Evolutionary conservation across 2,797 vertebrate species (phyloP).

Genomic region (Rhinella marina): DNA sequence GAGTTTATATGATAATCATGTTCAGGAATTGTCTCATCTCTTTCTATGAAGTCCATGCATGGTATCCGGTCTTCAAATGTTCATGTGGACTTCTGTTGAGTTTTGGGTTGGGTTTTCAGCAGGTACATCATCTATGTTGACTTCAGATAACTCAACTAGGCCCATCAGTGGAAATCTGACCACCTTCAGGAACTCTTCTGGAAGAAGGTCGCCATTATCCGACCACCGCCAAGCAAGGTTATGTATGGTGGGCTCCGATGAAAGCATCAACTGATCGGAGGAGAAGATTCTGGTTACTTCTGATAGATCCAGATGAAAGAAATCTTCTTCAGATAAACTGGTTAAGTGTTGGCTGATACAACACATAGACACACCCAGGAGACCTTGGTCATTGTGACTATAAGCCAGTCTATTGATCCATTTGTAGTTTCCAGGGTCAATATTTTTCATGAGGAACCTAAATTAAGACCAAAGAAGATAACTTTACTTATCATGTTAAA

Average conservation of each 20-base stretch:
- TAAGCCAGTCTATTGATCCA: slow-evolving; percentile 83
- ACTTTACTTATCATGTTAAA: background rate
- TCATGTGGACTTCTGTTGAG: slow-evolving; percentile 70
- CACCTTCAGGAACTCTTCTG: slow-evolving; percentile 29
- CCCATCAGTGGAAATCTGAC: slow-evolving; percentile 52
- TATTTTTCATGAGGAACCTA: slow-evolving; percentile 77
- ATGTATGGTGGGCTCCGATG: slow-evolving; percentile 80
- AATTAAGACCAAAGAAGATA: slow-evolving; percentile 47
- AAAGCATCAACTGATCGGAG: slow-evolving; percentile 80
- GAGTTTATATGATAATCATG: slow-evolving; percentile 68
- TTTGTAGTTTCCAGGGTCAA: slow-evolving; percentile 82
- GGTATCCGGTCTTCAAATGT: slow-evolving; percentile 86
- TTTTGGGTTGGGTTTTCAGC: slow-evolving; percentile 73
- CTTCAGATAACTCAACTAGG: slow-evolving; percentile 28
- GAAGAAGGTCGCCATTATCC: no score
- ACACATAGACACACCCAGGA: slow-evolving; percentile 78
- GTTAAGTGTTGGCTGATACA: slow-evolving; percentile 83
- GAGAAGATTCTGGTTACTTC: slow-evolving; percentile 79
- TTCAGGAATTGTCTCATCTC: slow-evolving; percentile 73
- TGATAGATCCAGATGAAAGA: slow-evolving; percentile 79
- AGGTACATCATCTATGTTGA: slow-evolving; percentile 53
- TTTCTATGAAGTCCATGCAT: slow-evolving; percentile 81
- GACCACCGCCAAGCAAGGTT: slow-evolving; percentile 81
- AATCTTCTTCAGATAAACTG: slow-evolving; percentile 78
- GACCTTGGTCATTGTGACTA: slow-evolving; percentile 80